These are phyloP conservation scores for Delphinus delphis DNA, from an alignment of 2,113 vertebrate genomes.

Conservation along the genomic window DNA sequence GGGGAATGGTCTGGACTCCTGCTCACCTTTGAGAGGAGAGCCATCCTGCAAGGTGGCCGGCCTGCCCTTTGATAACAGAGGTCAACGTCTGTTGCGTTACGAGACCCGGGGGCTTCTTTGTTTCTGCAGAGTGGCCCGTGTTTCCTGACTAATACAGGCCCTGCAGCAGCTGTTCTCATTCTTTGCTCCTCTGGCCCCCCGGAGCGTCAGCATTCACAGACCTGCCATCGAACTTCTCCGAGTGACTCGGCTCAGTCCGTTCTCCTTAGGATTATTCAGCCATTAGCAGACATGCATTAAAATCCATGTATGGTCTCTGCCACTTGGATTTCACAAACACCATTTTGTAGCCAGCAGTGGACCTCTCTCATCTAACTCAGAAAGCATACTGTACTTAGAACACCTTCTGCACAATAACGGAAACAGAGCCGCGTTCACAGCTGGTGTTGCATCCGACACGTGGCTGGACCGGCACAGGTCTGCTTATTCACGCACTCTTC, in stretches of 20 bases:
- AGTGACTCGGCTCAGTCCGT: neutral
- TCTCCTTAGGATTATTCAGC: neutral
- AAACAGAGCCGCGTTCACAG: slow-evolving; percentile 43
- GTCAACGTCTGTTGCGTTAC: accelerated
- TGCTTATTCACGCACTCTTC: neutral
- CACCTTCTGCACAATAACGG: slow-evolving; percentile 23
- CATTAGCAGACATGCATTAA: neutral
- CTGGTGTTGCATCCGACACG: neutral
- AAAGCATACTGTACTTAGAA: neutral
- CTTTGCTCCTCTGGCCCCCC: neutral
- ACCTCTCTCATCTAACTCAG: slow-evolving; percentile 47
- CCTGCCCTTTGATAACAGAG: neutral
- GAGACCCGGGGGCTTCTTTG: neutral
- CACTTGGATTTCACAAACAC: neutral
- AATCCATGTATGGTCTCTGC: neutral
- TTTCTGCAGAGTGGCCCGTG: neutral
- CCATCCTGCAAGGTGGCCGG: neutral
- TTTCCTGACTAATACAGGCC: neutral
- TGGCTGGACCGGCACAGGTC: neutral
- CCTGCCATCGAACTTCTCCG: neutral
- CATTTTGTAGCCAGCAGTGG: neutral
- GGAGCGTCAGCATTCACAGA: neutral
- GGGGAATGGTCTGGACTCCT: neutral
- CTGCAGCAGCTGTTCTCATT: neutral
- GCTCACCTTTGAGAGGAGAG: neutral